A percentile compares a stretch with the other conserved stretches of the same genome.
These are phyloP conservation scores for Mastigias papua DNA, from an alignment of 30 jellyfish, hydroid and myxozoan species.

Conservation along the genomic window DNA sequence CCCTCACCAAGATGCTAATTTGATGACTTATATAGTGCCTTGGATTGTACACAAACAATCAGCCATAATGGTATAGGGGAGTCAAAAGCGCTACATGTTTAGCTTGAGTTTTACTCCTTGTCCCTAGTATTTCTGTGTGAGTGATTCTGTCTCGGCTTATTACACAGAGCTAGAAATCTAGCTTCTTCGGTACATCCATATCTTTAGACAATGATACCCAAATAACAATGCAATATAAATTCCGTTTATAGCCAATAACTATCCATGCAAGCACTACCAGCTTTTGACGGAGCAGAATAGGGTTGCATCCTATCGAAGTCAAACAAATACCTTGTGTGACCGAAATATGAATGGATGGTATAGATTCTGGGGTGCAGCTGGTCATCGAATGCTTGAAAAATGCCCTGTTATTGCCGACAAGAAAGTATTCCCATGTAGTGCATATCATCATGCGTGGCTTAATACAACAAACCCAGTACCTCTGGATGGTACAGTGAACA, in stretches of 20 bases:
- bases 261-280: slow-evolving; percentile 15
- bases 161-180: too few relatives aligned
- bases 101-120: too few relatives aligned
- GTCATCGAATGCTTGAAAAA: slow-evolving; percentile 10
- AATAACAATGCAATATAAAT: too few relatives aligned
- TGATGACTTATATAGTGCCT: too few relatives aligned
- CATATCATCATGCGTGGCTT: slow-evolving; percentile 9
- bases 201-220: too few relatives aligned
- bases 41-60: too few relatives aligned
- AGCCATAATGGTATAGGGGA: too few relatives aligned
- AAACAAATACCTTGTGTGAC: slow-evolving; percentile 1
- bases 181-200: too few relatives aligned
- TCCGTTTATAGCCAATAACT: background rate
- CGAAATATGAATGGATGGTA: slow-evolving; percentile 4
- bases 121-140: too few relatives aligned
- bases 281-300: slow-evolving; percentile 2
- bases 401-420: background rate
- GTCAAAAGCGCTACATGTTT: too few relatives aligned
- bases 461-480: slow-evolving; percentile 14
- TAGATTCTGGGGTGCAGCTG: slow-evolving; percentile 29
- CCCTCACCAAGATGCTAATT: too few relatives aligned
- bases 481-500: slow-evolving; percentile 12
- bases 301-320: background rate
- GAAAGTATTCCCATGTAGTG: background rate
- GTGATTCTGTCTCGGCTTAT: too few relatives aligned